phyloP scores from a whole-genome alignment of 2,888 invertebrate genomes.

The Tachystola acroxantha region DNA sequence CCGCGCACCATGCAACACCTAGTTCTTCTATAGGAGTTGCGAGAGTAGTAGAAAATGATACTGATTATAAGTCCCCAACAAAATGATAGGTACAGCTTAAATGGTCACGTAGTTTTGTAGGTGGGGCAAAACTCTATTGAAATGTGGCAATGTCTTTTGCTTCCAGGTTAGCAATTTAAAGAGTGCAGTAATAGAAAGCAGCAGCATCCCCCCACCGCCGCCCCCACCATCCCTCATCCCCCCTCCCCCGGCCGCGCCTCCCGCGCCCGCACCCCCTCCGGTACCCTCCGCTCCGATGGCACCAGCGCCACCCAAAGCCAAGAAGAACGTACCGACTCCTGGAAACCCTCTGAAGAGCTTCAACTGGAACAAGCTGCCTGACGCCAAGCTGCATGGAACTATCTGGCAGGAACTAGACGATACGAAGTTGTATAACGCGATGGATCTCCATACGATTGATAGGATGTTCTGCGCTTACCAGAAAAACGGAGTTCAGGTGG shows the following conservation, averaged over 20 bases:
- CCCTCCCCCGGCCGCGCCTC: slow-evolving; percentile 76
- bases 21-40: too few relatives aligned
- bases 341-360: slow-evolving; percentile 96
- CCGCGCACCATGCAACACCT: too few relatives aligned
- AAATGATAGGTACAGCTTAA: too few relatives aligned
- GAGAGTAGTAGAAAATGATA: too few relatives aligned
- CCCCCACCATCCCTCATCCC: slow-evolving; percentile 72
- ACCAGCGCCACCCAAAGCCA: slow-evolving; percentile 77
- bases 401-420: slow-evolving; percentile 98
- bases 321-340: slow-evolving; percentile 95
- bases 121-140: too few relatives aligned
- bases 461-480: slow-evolving; percentile 97
- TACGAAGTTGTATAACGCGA: slow-evolving; percentile 91
- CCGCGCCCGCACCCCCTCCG: slow-evolving; percentile 79
- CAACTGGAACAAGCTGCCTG: slow-evolving; percentile 98
- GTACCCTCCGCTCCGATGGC: slow-evolving; percentile 75
- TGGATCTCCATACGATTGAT: slow-evolving; percentile 95
- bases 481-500: slow-evolving; percentile 90
- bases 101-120: too few relatives aligned
- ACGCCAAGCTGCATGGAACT: slow-evolving; percentile 93
- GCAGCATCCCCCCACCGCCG: slow-evolving; percentile 40
- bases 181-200: slow-evolving; percentile 62
- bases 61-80: too few relatives aligned
- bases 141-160: too few relatives aligned
- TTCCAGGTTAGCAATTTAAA: slow-evolving; percentile 68